Evolutionary conservation across 53 echinoderm and acorn worm species (phyloP).

Genomic region (Paracentrotus lividus): DNA sequence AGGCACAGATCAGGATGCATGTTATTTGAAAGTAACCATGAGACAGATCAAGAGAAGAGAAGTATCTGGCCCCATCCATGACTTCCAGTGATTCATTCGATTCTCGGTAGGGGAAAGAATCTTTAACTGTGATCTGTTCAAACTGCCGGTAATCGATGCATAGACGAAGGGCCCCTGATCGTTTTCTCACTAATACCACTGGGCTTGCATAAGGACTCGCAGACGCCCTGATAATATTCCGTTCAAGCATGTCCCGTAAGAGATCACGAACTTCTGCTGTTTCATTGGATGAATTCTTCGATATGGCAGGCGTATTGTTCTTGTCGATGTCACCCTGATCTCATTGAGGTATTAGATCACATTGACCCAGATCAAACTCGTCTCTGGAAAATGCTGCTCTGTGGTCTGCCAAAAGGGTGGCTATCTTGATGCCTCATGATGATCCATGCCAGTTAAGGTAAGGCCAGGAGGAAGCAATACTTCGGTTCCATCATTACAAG

Average conservation of each 20-base stretch:
- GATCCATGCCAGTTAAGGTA: slow-evolving; percentile 31
- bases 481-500: slow-evolving; percentile 48
- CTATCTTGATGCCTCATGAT: slow-evolving; percentile 44
- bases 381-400: slow-evolving; percentile 69
- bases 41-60: slow-evolving; percentile 74
- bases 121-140: slow-evolving; percentile 72
- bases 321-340: slow-evolving; percentile 66
- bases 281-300: slow-evolving; percentile 70
- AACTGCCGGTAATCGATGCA: slow-evolving; percentile 77
- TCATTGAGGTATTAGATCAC: slow-evolving; percentile 74
- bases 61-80: slow-evolving; percentile 75
- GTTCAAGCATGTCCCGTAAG: slow-evolving; percentile 75
- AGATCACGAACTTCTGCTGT: slow-evolving; percentile 71
- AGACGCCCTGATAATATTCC: slow-evolving; percentile 65
- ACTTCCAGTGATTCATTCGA: too few relatives aligned
- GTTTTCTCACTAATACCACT: slow-evolving; percentile 74
- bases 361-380: slow-evolving; percentile 76
- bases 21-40: slow-evolving; percentile 82
- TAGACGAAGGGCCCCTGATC: slow-evolving; percentile 69
- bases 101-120: slow-evolving; percentile 77
- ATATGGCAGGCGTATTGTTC: slow-evolving; percentile 70
- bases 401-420: slow-evolving; percentile 67
- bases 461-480: slow-evolving; percentile 58
- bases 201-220: slow-evolving; percentile 80
- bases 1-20: slow-evolving; percentile 73